Base-by-base conservation (phyloP, 2,888 invertebrate species). In the Pristionchus entomophagus region DNA sequence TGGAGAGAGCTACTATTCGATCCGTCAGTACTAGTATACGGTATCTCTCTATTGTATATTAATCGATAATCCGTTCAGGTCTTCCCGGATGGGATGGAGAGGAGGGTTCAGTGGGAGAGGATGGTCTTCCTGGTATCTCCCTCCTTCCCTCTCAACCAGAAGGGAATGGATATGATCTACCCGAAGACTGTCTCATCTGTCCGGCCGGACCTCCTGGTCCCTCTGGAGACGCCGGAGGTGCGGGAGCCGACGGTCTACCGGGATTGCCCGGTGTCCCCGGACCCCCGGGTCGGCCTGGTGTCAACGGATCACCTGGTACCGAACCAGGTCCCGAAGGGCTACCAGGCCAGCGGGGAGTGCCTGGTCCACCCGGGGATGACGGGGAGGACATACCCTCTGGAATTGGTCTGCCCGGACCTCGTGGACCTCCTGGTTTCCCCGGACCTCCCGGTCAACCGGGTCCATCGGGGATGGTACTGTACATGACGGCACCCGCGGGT, bases 31-130 rank as follows among this genome's bases (percentile, higher is more conserved):
- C n/a, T n/a, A n/a, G n/a, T n/a, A n/a, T 49, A 77, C 49, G 12
- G 41, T 49, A 49, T 26, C 29, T 26, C 41, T 77, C 49, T 38
- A 22, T 3, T 26, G 29, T 59, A 19, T 26, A 59, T 4, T 59
- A 5, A 59, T 59, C 59, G 59, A 59, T n/a, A 0, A n/a, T 6
- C 2, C n/a, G 1, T 49, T 0, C 17, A 80, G 78, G 78, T 51
- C 26, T 80, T 10, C 78, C 78, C n/a, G 78, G 78, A 22, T 80
- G 78, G 78, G 78, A 80, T 22, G 78, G 78, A 12, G 78, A 80
- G 51, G 49, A 49, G 19, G 78, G 78, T 0, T 22, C 51, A 10
- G 19, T 22, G 6, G 78, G 78, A 17, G 78, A 80, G 41, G 51
- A 80, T 80, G 78, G 78, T 17, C 32, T 80, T n/a, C 78, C 78